Base-by-base conservation (phyloP, 2,888 invertebrate species). In the Cephus spinipes region DNA sequence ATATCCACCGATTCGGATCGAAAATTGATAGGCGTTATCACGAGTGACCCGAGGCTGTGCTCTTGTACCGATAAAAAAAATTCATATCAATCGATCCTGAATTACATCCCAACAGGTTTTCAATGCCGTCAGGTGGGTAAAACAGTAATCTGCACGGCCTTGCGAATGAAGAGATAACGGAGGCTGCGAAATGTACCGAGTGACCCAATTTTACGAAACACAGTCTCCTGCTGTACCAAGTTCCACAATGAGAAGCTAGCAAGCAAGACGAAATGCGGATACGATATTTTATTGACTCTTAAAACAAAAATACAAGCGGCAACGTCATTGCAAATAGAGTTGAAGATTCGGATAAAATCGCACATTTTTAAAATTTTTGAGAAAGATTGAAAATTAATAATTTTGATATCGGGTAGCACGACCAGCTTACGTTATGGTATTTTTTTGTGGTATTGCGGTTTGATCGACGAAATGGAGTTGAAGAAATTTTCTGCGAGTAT, bases 131-230 rank as follows among this genome's bases (percentile, higher is more conserved):
- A 80, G 81, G 79, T 80, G 80, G 74, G 76, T 78, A 76, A 76
- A 68, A 74, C 40, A 23, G 40, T 23, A 15, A 15, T 15, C 15
- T 79, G 76, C 76, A 75, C 83, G 86, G 79, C 87, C 87, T 87
- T 87, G 86, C 83, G 77, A 82, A 82, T 82, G 82, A 82, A 80
- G 77, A 75, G 30, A 77, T 75, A 77, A 77, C 75, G 77, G 83
- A 15, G 55, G 81, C 69, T 79, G 78, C 36, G 79, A 77, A 82
- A 81, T 80, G 79, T 81, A 83, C 81, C 84, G 83, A 76, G 79
- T 82, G 83, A 82, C 85, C 83, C 80, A 83, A 82, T 84, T 83
- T 73, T 75, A 34, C 71, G 71, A 2, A 55, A 55, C 23, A 6
- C 23, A 55, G 55, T 55, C 15, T 6, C 1, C 6, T 23, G 23